Base-by-base conservation (phyloP, 2,797 vertebrate species). In the Poliocrania exsul region DNA sequence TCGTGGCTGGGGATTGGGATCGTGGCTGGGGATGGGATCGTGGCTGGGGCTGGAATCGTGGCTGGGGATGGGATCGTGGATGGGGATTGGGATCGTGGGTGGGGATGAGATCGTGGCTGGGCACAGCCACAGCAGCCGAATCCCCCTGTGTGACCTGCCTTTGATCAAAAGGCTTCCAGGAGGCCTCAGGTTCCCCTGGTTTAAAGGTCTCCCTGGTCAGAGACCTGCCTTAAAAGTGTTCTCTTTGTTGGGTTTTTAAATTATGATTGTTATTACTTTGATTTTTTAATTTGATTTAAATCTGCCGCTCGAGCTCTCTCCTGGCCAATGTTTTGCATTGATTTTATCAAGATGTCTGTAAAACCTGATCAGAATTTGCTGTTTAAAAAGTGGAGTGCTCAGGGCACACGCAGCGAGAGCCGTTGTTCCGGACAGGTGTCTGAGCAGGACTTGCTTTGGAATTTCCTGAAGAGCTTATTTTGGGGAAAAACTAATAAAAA, bases 401-500 rank as follows among this genome's bases (percentile, higher is more conserved):
- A 17, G 44, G 2, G 11, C 31, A 17, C 13, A 1, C 10, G 18
- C 16, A 23, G 35, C 5, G 8, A 49, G 42, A 7, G 28, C 74
- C 0, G 0, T 33, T 1, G 0, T 11, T 26, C 74, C 1, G 33
- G 46, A 14, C 80, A 93, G 70, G 77, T 84, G 37, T 74, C 82
- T 80, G n/a, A 35, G 4, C 46, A 31, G 31, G 44, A 25, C 71
- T 82, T 37, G 6, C 35, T 57, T 21, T 58, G 74, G 56, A 60
- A 85, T 89, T 73, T 87, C 72, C 80, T 24, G 54, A 80, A 66
- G 33, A 67, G n/a, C 47, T 92, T 57, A 38, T 54, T 85, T 74
- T 40, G 21, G 28, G 57, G 37, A 46, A 71, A 75, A 61, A 28
- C 4, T 37, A 51, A 33, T 58, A 40, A 77, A 90, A 71, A 42